Conservation (phyloP, 2,797 vertebrate genomes). For the Pangasius macronema region DNA sequence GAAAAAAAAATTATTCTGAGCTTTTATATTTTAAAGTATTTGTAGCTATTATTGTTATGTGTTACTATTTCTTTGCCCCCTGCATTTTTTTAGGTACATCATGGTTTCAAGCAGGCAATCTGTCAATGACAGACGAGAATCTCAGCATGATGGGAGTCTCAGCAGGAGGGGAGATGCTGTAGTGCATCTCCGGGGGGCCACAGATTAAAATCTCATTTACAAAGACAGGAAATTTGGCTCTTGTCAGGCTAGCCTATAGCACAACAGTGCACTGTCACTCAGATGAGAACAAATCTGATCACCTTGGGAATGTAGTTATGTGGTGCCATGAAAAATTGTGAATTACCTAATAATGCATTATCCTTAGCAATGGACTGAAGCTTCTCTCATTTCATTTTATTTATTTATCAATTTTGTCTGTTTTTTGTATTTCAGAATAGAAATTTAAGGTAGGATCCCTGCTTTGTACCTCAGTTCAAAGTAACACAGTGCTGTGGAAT, state of each 20-base stretch:
- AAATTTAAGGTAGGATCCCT: constrained; percentile 51
- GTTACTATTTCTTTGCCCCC: constrained; percentile 32
- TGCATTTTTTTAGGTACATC: constrained; percentile 59
- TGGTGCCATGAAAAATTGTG: neutral
- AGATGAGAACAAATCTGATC: constrained; percentile 31
- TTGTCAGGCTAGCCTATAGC: constrained; percentile 69
- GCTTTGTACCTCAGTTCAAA: constrained; percentile 59
- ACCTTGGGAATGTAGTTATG: constrained; percentile 2
- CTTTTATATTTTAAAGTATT: neutral
- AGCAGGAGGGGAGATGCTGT: constrained; percentile 66
- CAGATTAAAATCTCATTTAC: constrained; percentile 81
- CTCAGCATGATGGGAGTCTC: constrained; percentile 67
- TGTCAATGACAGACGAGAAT: constrained; percentile 65
- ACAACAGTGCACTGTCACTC: constrained; percentile 64
- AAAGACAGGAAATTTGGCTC: constrained; percentile 74
- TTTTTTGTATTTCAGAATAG: constrained; percentile 53
- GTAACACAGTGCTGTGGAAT: neutral
- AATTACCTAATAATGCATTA: neutral
- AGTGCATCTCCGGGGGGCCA: constrained; percentile 73
- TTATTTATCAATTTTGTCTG: neutral
- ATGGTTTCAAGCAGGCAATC: constrained; percentile 62
- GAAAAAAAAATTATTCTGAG: neutral
- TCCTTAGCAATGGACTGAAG: neutral
- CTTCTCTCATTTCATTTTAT: neutral
- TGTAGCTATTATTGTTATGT: neutral